Conservation (phyloP, 2,888 invertebrate species). For the Phortica okadai region DNA sequence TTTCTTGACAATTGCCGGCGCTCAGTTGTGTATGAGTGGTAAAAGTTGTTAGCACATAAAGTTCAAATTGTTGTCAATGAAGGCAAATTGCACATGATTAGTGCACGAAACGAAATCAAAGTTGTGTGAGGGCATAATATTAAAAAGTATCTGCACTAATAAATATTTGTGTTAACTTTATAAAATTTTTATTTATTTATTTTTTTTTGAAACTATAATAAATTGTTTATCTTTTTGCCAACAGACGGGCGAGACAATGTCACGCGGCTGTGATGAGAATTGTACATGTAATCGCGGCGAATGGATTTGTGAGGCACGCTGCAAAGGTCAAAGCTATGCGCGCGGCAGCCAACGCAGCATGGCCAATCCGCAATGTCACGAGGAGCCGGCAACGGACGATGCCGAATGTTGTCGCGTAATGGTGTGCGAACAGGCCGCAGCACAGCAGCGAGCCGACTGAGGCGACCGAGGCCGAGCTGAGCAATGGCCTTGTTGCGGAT, state of each 20-base stretch:
- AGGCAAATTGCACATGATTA: conserved; percentile 16
- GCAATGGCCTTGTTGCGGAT: conserved; percentile 25
- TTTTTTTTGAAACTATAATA: conserved; percentile 6
- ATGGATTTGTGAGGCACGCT: conserved; percentile 85
- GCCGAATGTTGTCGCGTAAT: conserved; percentile 82
- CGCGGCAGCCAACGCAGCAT: conserved; percentile 80
- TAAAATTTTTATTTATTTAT: neutral
- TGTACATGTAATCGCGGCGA: conserved; percentile 85
- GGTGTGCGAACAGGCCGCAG: conserved; percentile 80
- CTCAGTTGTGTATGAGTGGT: conserved; percentile 29
- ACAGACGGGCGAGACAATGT: conserved; percentile 83
- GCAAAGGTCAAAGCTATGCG: conserved; percentile 83
- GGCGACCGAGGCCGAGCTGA: conserved; percentile 44
- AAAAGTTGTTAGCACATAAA: conserved; percentile 44
- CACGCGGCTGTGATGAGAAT: conserved; percentile 85
- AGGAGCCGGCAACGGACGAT: conserved; percentile 83
- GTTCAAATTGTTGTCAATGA: neutral
- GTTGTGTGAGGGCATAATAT: too few species aligned
- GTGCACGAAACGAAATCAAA: neutral
- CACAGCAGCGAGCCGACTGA: conserved; percentile 57
- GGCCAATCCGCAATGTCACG: conserved; percentile 85
- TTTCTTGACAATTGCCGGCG: conserved; percentile 3
- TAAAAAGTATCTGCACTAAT: neutral
- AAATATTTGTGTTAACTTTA: neutral
- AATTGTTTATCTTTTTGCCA: neutral